A percentile compares a stretch with the other conserved stretches of the same genome.
Evolutionary conservation across 1,140 invertebrate species (phyloP).

Genomic region (Rhyacophila brunnea): DNA sequence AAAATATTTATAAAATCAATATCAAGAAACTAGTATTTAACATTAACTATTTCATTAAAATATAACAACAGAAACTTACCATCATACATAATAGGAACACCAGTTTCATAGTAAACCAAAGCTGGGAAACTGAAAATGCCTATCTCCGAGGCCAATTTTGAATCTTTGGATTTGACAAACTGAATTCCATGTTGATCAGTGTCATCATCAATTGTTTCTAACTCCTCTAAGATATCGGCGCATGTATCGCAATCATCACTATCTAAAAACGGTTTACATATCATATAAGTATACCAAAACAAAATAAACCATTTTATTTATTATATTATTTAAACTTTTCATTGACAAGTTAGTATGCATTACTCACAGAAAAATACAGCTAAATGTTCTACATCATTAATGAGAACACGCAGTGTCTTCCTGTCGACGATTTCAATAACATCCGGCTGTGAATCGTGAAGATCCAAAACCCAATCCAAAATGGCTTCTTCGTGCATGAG

Average conservation of each 20-base stretch:
- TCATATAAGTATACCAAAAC: too few relatives aligned
- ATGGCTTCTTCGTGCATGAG: slow-evolving; percentile 90
- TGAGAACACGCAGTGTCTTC: slow-evolving; percentile 84
- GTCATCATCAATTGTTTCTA: slow-evolving; percentile 93
- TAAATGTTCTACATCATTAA: slow-evolving; percentile 87
- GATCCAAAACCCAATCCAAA: slow-evolving; percentile 84
- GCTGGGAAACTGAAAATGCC: slow-evolving; percentile 89
- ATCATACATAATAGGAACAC: slow-evolving; percentile 91
- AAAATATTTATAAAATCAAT: neutral
- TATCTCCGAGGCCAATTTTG: slow-evolving; percentile 84
- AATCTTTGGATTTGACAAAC: slow-evolving; percentile 91
- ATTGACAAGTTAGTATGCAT: slow-evolving; percentile 1
- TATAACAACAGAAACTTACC: slow-evolving; percentile 64
- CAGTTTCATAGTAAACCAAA: slow-evolving; percentile 88
- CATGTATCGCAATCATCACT: slow-evolving; percentile 83
- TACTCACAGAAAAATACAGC: slow-evolving; percentile 91
- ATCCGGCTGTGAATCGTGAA: slow-evolving; percentile 81
- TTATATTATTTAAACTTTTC: too few relatives aligned
- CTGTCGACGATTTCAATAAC: slow-evolving; percentile 90
- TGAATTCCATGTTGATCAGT: slow-evolving; percentile 90
- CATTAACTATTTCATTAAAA: slow-evolving; percentile 3
- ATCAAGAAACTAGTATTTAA: neutral
- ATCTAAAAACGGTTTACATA: slow-evolving; percentile 54
- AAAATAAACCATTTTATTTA: too few relatives aligned
- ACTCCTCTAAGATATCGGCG: slow-evolving; percentile 77